Percentiles rank a stretch among this genome's conserved stretches.
phyloP scores from a whole-genome alignment of 53 echinoderm and acorn worm species.

The Zoroaster sp. region DNA sequence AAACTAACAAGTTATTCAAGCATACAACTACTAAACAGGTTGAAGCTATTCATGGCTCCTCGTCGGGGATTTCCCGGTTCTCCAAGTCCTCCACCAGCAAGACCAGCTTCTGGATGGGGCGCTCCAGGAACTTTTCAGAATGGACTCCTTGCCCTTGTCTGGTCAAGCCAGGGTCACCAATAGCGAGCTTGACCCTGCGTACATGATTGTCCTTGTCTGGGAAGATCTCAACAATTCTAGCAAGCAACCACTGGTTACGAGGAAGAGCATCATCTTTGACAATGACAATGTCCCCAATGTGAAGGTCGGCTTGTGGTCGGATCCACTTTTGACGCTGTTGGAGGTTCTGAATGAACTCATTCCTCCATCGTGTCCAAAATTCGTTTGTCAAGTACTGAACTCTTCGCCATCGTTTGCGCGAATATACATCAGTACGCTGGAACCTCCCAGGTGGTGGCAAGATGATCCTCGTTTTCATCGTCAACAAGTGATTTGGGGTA shows the following conservation, averaged over 20 bases:
- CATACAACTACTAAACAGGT: background rate
- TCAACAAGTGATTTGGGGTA: conserved; percentile 63
- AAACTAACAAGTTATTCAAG: background rate
- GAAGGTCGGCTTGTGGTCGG: background rate
- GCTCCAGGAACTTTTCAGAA: background rate
- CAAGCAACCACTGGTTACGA: conserved; percentile 56
- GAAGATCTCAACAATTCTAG: conserved; percentile 35
- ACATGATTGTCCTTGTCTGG: background rate
- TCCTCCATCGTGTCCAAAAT: conserved; percentile 65
- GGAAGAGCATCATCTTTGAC: conserved; percentile 44
- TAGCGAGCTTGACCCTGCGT: conserved; percentile 3
- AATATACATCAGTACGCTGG: conserved; percentile 34
- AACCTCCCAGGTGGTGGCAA: conserved; percentile 48
- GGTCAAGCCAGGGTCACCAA: background rate
- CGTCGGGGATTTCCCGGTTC: background rate
- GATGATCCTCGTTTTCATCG: conserved; percentile 18
- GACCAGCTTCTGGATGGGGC: conserved; percentile 38
- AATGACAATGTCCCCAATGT: conserved; percentile 57
- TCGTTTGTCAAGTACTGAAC: conserved; percentile 47
- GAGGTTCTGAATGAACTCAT: conserved; percentile 49
- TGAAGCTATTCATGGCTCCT: background rate
- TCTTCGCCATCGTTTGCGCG: conserved; percentile 55
- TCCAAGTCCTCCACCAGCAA: background rate
- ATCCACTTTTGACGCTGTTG: conserved; percentile 54
- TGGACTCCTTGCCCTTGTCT: background rate